Conservation (phyloP, 2,888 invertebrate species). For the Oxycera nigricornis region DNA sequence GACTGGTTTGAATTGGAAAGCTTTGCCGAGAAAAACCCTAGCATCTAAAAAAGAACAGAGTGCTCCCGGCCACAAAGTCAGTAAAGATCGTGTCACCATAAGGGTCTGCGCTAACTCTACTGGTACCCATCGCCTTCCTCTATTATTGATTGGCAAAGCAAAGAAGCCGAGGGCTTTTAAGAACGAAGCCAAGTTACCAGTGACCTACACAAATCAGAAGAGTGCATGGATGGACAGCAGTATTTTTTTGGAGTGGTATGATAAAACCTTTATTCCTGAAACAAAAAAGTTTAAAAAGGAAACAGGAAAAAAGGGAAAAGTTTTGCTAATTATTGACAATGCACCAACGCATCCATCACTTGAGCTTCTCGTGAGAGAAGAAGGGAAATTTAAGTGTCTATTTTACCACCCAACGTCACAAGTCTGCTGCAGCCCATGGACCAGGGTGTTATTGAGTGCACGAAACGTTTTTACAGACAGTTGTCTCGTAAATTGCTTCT, state of each 20-base stretch:
- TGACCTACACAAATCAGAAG: no score
- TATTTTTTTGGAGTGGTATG: not conserved
- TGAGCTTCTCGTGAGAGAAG: constrained; percentile 4
- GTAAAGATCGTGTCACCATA: constrained; percentile 24
- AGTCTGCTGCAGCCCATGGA: constrained; percentile 15
- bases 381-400: not conserved
- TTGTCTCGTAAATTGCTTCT: constrained; percentile 12
- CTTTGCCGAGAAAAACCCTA: constrained; percentile 33
- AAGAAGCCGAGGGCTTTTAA: no score
- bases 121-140: constrained; percentile 32
- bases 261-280: not conserved
- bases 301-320: no score
- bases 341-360: not conserved
- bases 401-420: not conserved
- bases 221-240: not conserved
- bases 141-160: constrained; percentile 18
- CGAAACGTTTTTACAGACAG: constrained; percentile 3
- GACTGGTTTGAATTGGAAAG: constrained; percentile 31
- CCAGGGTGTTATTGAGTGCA: constrained; percentile 8
- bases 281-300: not conserved
- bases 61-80: constrained; percentile 24
- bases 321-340: no score
- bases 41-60: constrained; percentile 27
- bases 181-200: no score
- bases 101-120: constrained; percentile 28